Conservation (phyloP, 2,113 vertebrate species). For the Otus sunia region DNA sequence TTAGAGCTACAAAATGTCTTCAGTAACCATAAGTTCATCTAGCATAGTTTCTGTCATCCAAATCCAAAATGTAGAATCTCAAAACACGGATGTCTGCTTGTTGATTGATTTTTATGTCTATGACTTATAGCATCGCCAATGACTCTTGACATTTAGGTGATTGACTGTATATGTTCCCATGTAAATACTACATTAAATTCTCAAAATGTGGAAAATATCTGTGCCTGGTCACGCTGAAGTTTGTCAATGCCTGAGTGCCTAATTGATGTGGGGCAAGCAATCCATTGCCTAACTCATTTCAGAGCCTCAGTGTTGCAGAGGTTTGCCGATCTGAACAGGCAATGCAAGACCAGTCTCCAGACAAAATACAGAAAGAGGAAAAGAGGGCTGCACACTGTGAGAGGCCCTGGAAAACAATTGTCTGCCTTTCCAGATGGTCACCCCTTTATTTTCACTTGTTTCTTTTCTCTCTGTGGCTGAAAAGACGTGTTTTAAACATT, state of each 20-base stretch:
- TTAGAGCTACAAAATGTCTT: background rate
- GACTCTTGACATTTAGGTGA: background rate
- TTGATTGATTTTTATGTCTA: background rate
- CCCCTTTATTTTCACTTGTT: background rate
- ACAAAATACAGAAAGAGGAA: background rate
- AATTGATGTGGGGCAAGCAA: background rate
- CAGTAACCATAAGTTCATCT: background rate
- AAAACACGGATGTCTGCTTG: background rate
- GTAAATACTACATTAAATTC: background rate
- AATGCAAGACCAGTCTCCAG: accelerated
- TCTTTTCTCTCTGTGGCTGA: background rate
- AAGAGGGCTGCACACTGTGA: accelerated
- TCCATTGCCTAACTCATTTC: background rate
- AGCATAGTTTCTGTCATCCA: background rate
- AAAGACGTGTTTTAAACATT: background rate
- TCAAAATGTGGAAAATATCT: background rate
- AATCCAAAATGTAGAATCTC: background rate
- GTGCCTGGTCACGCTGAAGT: background rate
- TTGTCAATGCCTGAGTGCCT: background rate
- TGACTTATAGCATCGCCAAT: background rate
- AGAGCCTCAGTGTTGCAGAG: background rate
- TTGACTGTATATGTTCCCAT: background rate
- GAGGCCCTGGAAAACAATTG: background rate
- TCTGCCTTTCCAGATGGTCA: background rate
- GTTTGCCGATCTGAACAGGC: accelerated